phyloP scores from a whole-genome alignment of 2,888 invertebrate genomes.

The Sinelater perroti region DNA sequence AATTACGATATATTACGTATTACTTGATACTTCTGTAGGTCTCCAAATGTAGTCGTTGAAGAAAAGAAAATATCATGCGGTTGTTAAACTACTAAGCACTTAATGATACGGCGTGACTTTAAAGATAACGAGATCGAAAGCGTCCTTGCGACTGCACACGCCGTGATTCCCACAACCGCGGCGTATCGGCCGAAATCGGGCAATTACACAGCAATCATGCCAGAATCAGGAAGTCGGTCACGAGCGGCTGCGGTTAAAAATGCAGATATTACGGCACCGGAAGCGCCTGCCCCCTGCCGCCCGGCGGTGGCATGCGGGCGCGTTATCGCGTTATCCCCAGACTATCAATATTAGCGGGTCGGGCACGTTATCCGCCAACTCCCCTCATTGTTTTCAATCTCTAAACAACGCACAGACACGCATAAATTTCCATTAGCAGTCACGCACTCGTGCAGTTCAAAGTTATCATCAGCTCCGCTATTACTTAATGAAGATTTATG shows the following conservation, averaged over 20 bases:
- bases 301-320: constrained; percentile 30
- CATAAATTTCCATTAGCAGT: constrained; percentile 40
- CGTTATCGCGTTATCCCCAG: constrained; percentile 28
- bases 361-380: constrained; percentile 35
- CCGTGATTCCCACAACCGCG: constrained; percentile 11
- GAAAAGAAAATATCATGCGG: no score
- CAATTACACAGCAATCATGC: constrained; percentile 11
- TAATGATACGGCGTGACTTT: neutral
- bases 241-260: constrained; percentile 20
- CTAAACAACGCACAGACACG: constrained; percentile 42
- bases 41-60: no score
- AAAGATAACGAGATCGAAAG: no score
- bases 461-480: constrained; percentile 40
- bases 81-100: no score
- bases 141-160: neutral
- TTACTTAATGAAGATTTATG: constrained; percentile 38
- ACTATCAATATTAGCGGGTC: constrained; percentile 33
- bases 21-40: no score
- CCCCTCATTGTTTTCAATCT: constrained; percentile 39
- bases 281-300: constrained; percentile 13
- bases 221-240: constrained; percentile 17
- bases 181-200: constrained; percentile 3
- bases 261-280: constrained; percentile 20
- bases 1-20: no score
- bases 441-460: constrained; percentile 43